Conservation (phyloP, 2,113 vertebrate species). For the Acrocephalus arundinaceus region DNA sequence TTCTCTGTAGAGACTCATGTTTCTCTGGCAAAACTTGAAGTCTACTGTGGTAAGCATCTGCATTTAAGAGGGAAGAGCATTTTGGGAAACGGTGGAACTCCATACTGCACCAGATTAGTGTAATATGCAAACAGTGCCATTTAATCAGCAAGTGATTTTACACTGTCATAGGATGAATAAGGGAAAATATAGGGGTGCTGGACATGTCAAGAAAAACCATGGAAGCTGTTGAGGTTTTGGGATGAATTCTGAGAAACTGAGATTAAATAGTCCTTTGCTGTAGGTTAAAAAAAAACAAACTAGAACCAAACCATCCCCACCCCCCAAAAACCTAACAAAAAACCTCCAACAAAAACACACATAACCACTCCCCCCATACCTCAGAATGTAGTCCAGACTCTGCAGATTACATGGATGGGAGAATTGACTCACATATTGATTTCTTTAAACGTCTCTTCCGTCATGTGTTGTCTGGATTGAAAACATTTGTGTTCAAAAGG, state of each 20-base stretch:
- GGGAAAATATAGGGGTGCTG: neutral
- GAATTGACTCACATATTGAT: neutral
- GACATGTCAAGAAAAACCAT: neutral
- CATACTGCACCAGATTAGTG: neutral
- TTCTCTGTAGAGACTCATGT: neutral
- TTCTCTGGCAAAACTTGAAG: neutral
- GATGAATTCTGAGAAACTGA: neutral
- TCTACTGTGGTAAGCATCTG: neutral
- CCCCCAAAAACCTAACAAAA: neutral
- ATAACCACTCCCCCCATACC: too few relatives aligned
- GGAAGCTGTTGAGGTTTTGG: neutral
- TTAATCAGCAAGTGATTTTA: neutral
- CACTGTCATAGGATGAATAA: neutral
- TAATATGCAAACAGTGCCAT: neutral
- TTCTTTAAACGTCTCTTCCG: neutral
- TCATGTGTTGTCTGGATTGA: neutral
- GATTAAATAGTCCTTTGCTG: neutral
- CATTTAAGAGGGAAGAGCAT: neutral
- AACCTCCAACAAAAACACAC: neutral
- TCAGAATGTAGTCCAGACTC: neutral
- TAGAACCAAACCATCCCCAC: neutral
- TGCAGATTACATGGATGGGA: neutral
- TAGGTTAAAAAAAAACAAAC: neutral
- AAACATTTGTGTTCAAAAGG: neutral
- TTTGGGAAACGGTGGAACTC: neutral